Base-by-base conservation (phyloP, 1,140 invertebrate species). In the Drosophila biarmipes region DNA sequence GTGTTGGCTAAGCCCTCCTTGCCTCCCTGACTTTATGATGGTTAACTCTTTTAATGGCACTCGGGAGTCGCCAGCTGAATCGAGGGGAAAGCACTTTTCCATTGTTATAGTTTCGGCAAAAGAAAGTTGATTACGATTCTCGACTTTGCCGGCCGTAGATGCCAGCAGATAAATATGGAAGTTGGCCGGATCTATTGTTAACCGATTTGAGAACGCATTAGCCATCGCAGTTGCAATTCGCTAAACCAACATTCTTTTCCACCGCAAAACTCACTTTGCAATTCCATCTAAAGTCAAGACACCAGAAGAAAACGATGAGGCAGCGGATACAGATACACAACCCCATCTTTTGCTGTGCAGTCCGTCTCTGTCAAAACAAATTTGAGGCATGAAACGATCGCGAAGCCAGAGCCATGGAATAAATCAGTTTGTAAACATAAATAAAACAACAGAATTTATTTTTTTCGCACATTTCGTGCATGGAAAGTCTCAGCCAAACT, bases 401-500 rank as follows among this genome's bases (percentile, higher is more conserved):
- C 54, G 42, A 48, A 61, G 49, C 49, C 31, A 27, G 31, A 48
- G 62, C 48, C 34, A 37, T 35, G 66, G 62, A 77, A 84, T 79
- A 84, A 84, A 84, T 84, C 80, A 82, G 80, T 75, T 75, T 80
- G 80, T 81, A 78, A 84, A 84, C 78, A 84, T 78, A 81, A 84
- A 81, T 81, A 82, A 80, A 80, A 80, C 78, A 81, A 76, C 72
- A 77, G 73, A 82, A 79, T 12, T 17, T 17, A 45, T 45, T 62
- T 67, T 73, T 80, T 81, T 62, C 42, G 78, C 79, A 77, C 67
- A 69, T 69, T 80, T 80, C 61, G 62, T 56, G 77, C 45, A 73
- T 67, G 69, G 69, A 58, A 73, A 73, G 52, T 58, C 62, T 73
- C 69, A 73, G 37, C 68, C 29, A 29, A 67, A 38, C 34, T 34